Evolutionary conservation across 2,888 invertebrate species (phyloP), one percentile per base, ranked within the genome.

Genomic region (Kryphioiulus occultus): DNA sequence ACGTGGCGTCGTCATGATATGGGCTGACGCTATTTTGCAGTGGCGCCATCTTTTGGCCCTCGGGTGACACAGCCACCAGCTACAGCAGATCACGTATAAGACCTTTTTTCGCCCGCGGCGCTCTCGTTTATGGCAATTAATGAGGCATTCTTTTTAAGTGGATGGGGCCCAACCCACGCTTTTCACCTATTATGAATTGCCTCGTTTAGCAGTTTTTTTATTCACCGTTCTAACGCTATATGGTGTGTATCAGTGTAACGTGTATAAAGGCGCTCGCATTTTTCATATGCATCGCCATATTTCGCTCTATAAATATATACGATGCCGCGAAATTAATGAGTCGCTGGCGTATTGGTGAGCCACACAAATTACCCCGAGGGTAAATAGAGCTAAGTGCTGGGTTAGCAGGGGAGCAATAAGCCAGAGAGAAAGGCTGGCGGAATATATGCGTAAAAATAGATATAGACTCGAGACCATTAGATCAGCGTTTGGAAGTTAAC

Each of bases 381-480:
- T 84, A 84, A 84, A 84, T 84, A 84, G 39, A 84, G 42, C 84
- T 84, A 84, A 84, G 84, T 84, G 84, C 84, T 84, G 84, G 84
- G 84, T 42, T 84, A 42, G 42, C 84, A 84, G 17, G 84, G 84
- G 84, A 84, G 39, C 84, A 84, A 84, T 84, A 84, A 39, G 42
- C 68, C 26, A 26, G 68, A 68, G 68, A 68, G 68, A 68, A 26
- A 26, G 68, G 26, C 68, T 7, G 10, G 35, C 42, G 84, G n/a
- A 42, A 35, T 26, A 22, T 9, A 42, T 32, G 32, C 42, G 84
- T 2, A 68, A 68, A 68, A 68, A 68, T 68, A 68, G 68, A 68
- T 68, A 68, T 68, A 68, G 68, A 68, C 68, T 68, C 22, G 1
- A 68, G 68, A 4, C 68, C 68, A 68, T 68, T 68, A 68, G 68